phyloP scores from a whole-genome alignment of 2,888 invertebrate genomes.

The Phortica okadai region DNA sequence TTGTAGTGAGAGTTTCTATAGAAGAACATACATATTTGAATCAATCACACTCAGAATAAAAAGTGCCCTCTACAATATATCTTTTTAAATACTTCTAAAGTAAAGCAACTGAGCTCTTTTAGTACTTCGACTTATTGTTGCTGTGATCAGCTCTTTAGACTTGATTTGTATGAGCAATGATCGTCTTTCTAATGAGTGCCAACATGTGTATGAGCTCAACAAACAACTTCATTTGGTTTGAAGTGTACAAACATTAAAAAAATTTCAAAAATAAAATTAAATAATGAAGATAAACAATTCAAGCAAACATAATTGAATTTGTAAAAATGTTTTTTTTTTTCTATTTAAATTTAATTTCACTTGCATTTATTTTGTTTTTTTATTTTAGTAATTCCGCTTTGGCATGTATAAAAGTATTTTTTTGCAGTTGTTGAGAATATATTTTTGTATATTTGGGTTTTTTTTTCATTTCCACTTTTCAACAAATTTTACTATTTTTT shows the following conservation, averaged over 20 bases:
- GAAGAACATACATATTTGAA: no score
- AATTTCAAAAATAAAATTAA: not conserved
- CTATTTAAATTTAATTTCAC: conserved; percentile 1
- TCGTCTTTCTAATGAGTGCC: no score
- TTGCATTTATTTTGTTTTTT: not conserved
- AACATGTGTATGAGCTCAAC: no score
- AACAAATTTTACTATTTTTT: not conserved
- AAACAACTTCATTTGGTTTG: not conserved
- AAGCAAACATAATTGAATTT: conserved; percentile 20
- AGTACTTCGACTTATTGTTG: no score
- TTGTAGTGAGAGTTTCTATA: no score
- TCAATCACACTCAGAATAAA: no score
- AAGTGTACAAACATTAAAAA: not conserved
- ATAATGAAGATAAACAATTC: not conserved
- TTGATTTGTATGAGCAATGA: no score
- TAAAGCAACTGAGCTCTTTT: no score
- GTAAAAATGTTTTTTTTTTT: conserved; percentile 2
- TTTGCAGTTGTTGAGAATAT: not conserved
- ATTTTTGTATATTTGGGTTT: not conserved
- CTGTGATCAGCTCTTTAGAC: no score
- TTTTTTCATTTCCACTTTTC: not conserved
- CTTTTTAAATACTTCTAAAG: no score
- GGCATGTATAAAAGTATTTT: not conserved
- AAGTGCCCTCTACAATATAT: no score
- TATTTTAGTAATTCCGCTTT: not conserved